These are phyloP conservation scores for Seriola dumerili DNA, from an alignment of 2,113 vertebrate genomes.

Conservation along the genomic window DNA sequence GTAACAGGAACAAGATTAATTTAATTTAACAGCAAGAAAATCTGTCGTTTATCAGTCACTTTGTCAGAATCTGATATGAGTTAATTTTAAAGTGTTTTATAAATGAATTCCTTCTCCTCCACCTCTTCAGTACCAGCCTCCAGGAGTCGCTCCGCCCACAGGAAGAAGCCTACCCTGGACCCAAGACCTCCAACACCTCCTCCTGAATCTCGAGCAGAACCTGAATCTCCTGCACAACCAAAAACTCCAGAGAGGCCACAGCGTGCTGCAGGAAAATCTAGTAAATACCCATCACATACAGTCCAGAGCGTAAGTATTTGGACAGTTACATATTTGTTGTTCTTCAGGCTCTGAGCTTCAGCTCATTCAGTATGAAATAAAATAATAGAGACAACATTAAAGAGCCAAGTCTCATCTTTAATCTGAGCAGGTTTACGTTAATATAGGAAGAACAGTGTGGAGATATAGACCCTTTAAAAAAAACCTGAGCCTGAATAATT, in stretches of 20 bases:
- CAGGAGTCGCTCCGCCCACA: conserved; percentile 33
- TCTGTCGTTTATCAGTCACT: too few relatives aligned
- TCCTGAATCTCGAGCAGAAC: background rate
- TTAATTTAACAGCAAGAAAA: too few relatives aligned
- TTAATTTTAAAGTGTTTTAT: background rate
- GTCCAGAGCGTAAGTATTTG: too few relatives aligned
- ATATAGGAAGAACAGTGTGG: too few relatives aligned
- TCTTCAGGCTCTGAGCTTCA: background rate
- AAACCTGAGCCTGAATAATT: background rate
- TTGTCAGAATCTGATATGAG: too few relatives aligned
- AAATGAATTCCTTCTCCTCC: background rate
- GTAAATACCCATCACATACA: conserved; percentile 18
- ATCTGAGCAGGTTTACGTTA: too few relatives aligned
- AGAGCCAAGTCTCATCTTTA: too few relatives aligned
- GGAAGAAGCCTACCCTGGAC: background rate
- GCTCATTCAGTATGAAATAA: background rate
- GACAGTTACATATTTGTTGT: background rate
- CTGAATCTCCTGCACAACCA: background rate
- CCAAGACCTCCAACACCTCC: background rate
- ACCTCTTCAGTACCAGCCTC: conserved; percentile 16
- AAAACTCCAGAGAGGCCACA: conserved; percentile 15
- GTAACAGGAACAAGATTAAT: too few relatives aligned
- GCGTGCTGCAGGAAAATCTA: conserved; percentile 9
- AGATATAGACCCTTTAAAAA: too few relatives aligned
- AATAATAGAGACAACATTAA: too few relatives aligned